Evolutionary conservation across 2,113 vertebrate species (phyloP).

Genomic region (Parus major): DNA sequence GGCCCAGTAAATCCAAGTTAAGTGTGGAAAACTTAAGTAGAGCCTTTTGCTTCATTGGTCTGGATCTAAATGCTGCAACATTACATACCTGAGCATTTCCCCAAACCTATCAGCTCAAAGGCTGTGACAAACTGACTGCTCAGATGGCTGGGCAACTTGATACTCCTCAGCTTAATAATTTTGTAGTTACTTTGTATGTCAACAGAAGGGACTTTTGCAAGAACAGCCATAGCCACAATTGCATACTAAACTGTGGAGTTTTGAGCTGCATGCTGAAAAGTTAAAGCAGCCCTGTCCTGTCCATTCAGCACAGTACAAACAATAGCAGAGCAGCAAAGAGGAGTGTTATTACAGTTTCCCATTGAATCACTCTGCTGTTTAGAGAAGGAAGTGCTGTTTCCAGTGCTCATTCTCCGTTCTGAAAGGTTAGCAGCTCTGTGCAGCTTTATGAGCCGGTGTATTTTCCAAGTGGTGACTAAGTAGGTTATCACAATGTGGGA

Average conservation of each 20-base stretch:
- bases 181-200: neutral
- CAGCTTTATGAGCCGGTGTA: neutral
- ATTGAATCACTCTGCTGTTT: neutral
- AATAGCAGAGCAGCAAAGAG: neutral
- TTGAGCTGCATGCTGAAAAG: neutral
- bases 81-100: neutral
- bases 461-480: slow-evolving; percentile 41
- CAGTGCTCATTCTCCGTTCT: neutral
- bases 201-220: neutral
- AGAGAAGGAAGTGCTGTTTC: slow-evolving; percentile 23
- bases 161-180: neutral
- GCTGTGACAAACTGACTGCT: neutral
- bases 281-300: neutral
- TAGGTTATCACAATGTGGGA: neutral
- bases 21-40: neutral
- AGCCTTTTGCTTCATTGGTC: neutral
- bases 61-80: neutral
- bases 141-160: neutral
- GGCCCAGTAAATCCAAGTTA: neutral
- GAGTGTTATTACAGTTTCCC: slow-evolving; percentile 1
- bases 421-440: slow-evolving; percentile 11
- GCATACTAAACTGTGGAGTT: neutral
- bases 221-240: neutral
- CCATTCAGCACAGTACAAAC: neutral
- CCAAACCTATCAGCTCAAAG: neutral